phyloP scores from a whole-genome alignment of 2,888 invertebrate species.

The Apocheima hispidaria region DNA sequence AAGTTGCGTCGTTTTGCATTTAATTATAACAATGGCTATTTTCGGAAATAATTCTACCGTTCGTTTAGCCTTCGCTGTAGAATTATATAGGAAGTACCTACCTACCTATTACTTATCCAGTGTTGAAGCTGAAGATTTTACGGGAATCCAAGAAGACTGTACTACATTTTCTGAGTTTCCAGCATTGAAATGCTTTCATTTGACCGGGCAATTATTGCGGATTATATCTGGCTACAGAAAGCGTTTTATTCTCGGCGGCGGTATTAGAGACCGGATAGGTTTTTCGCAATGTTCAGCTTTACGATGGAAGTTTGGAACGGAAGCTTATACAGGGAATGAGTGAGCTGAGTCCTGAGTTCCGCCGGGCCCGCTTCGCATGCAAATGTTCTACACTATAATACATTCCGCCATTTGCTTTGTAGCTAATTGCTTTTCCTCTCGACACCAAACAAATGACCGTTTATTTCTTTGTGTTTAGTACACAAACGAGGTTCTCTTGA shows the following conservation, averaged over 20 bases:
- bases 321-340: slow-evolving; percentile 60
- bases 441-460: slow-evolving; percentile 65
- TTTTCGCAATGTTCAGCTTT: slow-evolving; percentile 56
- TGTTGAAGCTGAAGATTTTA: slow-evolving; percentile 16
- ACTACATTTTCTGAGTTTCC: slow-evolving; percentile 19
- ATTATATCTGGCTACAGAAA: slow-evolving; percentile 28
- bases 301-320: slow-evolving; percentile 65
- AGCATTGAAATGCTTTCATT: slow-evolving; percentile 38
- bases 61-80: slow-evolving; percentile 24
- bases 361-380: slow-evolving; percentile 72
- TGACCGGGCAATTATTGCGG: slow-evolving; percentile 29
- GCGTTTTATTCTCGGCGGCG: slow-evolving; percentile 27
- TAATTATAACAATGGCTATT: slow-evolving; percentile 41
- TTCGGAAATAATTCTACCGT: slow-evolving; percentile 29
- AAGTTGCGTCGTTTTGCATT: no score
- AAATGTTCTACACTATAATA: slow-evolving; percentile 76
- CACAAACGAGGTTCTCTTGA: slow-evolving; percentile 35
- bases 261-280: slow-evolving; percentile 47
- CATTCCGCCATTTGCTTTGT: slow-evolving; percentile 77
- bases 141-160: slow-evolving; percentile 15
- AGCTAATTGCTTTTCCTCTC: slow-evolving; percentile 83
- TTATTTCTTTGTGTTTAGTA: slow-evolving; percentile 65
- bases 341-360: slow-evolving; percentile 60
- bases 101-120: not conserved
- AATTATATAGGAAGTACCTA: slow-evolving; percentile 10